Percentiles rank a stretch among this genome's conserved stretches.
These are phyloP conservation scores for Sympetrum striolatum DNA, from an alignment of 2,888 invertebrate genomes.

Conservation along the genomic window DNA sequence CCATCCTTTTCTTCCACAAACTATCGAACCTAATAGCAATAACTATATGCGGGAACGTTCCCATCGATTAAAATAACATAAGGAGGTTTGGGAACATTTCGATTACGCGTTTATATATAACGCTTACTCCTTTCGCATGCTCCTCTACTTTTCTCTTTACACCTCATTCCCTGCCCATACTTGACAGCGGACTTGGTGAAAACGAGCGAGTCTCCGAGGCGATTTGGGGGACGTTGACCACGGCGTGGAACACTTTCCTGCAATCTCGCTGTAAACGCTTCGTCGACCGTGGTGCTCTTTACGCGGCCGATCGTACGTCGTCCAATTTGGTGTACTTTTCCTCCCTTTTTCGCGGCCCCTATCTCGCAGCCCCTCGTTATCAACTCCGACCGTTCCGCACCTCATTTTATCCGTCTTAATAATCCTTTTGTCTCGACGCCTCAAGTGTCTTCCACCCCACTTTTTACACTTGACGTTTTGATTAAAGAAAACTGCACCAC, in stretches of 20 bases:
- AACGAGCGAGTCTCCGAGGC: not conserved
- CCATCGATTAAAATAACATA: too few relatives aligned
- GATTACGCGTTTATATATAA: too few relatives aligned
- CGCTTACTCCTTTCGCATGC: too few relatives aligned
- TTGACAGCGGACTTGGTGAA: not conserved
- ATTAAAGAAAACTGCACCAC: too few relatives aligned
- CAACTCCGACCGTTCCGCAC: not conserved
- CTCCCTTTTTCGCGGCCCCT: not conserved
- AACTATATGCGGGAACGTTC: too few relatives aligned
- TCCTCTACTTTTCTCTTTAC: not conserved
- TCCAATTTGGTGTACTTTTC: not conserved
- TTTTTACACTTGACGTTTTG: too few relatives aligned
- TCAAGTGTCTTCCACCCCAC: too few relatives aligned
- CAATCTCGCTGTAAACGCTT: not conserved
- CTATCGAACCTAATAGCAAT: too few relatives aligned
- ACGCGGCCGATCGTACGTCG: not conserved
- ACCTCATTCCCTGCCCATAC: not conserved
- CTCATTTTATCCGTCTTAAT: not conserved
- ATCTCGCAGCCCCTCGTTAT: not conserved
- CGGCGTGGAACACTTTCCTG: not conserved
- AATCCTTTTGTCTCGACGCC: not conserved
- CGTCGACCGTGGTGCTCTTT: not conserved
- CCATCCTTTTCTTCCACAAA: too few relatives aligned
- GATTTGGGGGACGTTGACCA: not conserved
- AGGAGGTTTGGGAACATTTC: too few relatives aligned